Evolutionary conservation across 2,113 vertebrate species (phyloP), one percentile per base, ranked within the genome.

Genomic region (Athene cunicularia): DNA sequence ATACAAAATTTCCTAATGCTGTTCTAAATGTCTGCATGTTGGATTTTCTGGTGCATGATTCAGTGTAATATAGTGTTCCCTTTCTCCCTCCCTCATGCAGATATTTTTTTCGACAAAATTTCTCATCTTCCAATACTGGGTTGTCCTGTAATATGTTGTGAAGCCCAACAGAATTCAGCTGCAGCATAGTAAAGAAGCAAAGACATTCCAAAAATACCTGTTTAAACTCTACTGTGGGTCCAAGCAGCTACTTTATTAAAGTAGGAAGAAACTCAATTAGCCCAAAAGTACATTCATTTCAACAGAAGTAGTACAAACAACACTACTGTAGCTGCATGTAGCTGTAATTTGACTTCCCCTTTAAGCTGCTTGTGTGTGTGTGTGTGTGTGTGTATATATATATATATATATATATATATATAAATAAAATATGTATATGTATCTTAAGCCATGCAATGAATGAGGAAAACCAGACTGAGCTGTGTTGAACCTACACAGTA

Each of bases 391-490:
- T n/a, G n/a, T n/a, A n/a, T n/a, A n/a, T n/a, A n/a, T n/a, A n/a
- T n/a, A n/a, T n/a, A n/a, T n/a, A n/a, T n/a, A n/a, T n/a, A n/a
- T n/a, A n/a, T n/a, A n/a, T n/a, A n/a, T n/a, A n/a, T n/a, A n/a
- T n/a, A n/a, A n/a, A n/a, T n/a, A n/a, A n/a, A n/a, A n/a, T n/a
- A 37, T 37, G 2, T 32, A 5, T 14, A 3, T 11, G 3, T 43
- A 4, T 28, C 12, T 62, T 15, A 26, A 87, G 50, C 27, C 19
- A 24, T 7, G 3, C 5, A 6, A 27, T 12, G 27, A 73, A 50
- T 6, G 17, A 24, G 17, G 28, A 88, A 79, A 55, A 77, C 2
- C 32, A 56, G 35, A 23, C 7, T 9, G 23, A 33, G n/a, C 35
- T 91, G 39, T 30, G 9, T 32, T 76, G 45, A 77, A 41, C 19